Evolutionary conservation across 2,113 vertebrate species (phyloP).

Genomic region (Leuciscus idus): DNA sequence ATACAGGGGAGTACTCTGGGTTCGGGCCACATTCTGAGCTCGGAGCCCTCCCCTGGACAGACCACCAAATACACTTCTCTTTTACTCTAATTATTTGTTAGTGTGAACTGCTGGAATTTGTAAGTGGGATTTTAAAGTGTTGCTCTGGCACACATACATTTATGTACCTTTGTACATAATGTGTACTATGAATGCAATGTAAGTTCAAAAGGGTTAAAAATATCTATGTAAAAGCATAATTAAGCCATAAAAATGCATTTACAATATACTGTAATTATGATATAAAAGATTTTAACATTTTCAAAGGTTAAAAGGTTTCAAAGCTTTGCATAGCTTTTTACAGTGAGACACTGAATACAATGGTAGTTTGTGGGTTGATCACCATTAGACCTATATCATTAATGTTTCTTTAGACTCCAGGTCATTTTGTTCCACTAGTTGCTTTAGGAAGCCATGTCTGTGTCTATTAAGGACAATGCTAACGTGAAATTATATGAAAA

Average conservation of each 20-base stretch:
- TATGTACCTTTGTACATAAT: neutral
- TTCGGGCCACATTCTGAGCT: too few species aligned
- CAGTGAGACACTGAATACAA: neutral
- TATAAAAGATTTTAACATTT: neutral
- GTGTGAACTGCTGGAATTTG: neutral
- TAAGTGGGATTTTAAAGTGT: neutral
- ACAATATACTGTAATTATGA: too few species aligned
- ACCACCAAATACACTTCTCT: too few species aligned
- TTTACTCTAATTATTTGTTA: too few species aligned
- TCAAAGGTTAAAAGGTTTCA: neutral
- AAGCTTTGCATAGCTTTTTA: neutral
- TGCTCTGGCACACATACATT: neutral
- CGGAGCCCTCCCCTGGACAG: too few species aligned
- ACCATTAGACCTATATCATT: neutral
- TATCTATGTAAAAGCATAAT: too few species aligned
- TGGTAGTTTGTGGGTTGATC: neutral
- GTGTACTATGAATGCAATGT: too few species aligned
- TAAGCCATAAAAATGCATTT: too few species aligned
- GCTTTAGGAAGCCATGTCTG: conserved; percentile 3
- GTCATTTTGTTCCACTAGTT: conserved; percentile 20
- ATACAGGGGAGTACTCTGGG: too few species aligned
- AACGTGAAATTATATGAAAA: neutral
- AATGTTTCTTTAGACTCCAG: neutral
- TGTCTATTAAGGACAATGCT: conserved; percentile 12
- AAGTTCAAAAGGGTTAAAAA: too few species aligned